Base-by-base conservation (phyloP, 2,888 invertebrate genomes). In the Parnassius apollo region DNA sequence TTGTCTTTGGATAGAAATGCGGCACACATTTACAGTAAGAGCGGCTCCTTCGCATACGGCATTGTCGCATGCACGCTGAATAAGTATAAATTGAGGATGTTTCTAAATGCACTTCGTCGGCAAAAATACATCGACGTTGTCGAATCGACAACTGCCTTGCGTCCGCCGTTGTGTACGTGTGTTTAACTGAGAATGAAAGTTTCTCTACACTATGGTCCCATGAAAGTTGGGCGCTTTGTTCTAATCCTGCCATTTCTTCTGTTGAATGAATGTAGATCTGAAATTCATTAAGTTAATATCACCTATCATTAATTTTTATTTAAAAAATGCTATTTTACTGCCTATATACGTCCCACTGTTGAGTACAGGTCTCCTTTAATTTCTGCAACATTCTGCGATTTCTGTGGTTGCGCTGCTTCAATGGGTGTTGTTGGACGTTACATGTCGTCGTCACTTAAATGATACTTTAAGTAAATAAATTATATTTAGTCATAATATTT, bases 91-190 rank as follows among this genome's bases (percentile, higher is more conserved):
- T 91, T 2, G 85, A 80, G 0, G 93, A 93, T 0, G 93, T 93
- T 59, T 93, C 89, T 65, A 96, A 77, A 62, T 90, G 88, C 18
- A 94, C 87, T 79, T 96, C 96, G 71, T 95, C 93, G 0, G 93
- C 89, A 74, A 95, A 96, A 44, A 95, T 93, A 72, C 96, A 96
- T 59, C 94, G 93, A 10, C 96, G 85, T 78, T 96, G 96, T 2
- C 93, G 93, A 11, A 92, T 81, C 1, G 92, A 92, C 9, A 96
- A 83, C 71, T 96, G 96, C 0, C 94, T 89, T 0, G 96, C 95
- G 75, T 96, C 95, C 63, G 93, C 93, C 0, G 96, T 96, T 0
- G 96, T 96, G 77, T 96, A 96, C 0, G 96, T 96, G 76, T 95
- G 94, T 74, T 95, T 95, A 35, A 95, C 94, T 0, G 95, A 94